Evolutionary conservation across 1,140 invertebrate genomes (phyloP), one percentile per base, ranked within the genome.

Genomic region (Berghia stephanieae): DNA sequence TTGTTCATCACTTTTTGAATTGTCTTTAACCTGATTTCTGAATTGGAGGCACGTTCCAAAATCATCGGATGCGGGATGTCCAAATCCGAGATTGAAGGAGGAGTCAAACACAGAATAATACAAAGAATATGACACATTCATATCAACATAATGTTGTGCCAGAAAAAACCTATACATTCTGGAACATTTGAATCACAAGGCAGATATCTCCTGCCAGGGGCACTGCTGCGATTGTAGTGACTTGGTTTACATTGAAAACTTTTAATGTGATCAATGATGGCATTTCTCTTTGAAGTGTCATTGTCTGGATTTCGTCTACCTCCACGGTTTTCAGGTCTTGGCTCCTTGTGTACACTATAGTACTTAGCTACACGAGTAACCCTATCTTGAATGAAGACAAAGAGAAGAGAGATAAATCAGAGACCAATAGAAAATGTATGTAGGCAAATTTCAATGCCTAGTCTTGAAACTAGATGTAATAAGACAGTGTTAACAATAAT

Each of bases 1-100:
- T 24, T 63, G 10, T 21, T 57, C 77, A 36, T 57, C 52, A 13
- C 13, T 10, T 8, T 73, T 24, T 13, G 38, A 6, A 31, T 36
- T 31, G 34, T 78, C 34, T 34, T 63, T 78, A 10, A 72, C 6
- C 38, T 36, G 4, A 8, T 74, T 10, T 8, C 43, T 34, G n/a
- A 27, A 52, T 13, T 40, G 5, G 36, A 52, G 5, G 36, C 77
- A 78, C 6, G 49, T 63, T 60, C 4, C 18, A 27, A 68, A 78
- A 2, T 6, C 40, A 34, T 78, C 77, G 6, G 38, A 46, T 2
- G 68, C 49, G 5, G 69, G 69, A 63, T 78, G 77, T 21, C 77
- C 77, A 73, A 78, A 78, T 72, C 49, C 68, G 4, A 73, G 66
- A 24, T 78, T 78, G 69, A 78, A 78, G 68, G 72, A 31, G 24